phyloP scores from a whole-genome alignment of 2,888 invertebrate species.

The Vanessa cardui region DNA sequence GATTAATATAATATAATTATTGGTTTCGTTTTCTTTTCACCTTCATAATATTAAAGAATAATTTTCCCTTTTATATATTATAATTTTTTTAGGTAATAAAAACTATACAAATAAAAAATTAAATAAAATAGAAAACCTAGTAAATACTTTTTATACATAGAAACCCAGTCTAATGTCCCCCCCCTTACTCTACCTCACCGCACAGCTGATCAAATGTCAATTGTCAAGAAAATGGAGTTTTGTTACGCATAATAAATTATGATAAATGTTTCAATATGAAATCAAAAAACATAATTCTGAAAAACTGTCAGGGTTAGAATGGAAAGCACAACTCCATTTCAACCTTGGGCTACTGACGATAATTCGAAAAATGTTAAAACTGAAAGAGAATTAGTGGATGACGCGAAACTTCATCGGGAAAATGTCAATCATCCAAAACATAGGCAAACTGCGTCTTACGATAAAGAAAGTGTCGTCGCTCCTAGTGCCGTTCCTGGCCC shows the following conservation, averaged over 20 bases:
- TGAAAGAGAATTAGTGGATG: conserved; percentile 78
- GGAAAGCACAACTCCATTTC: conserved; percentile 79
- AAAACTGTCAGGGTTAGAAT: conserved; percentile 71
- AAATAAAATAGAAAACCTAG: no score
- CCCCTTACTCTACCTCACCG: conserved; percentile 67
- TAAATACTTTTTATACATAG: background rate
- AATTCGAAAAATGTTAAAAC: conserved; percentile 77
- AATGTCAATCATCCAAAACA: conserved; percentile 83
- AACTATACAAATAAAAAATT: no score
- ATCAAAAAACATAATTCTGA: conserved; percentile 59
- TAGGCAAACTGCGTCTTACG: conserved; percentile 83
- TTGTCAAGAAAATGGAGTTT: conserved; percentile 83
- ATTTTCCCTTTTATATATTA: no score
- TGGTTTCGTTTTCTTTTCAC: no score
- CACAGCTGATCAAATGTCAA: conserved; percentile 80
- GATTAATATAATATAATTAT: no score
- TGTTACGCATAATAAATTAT: conserved; percentile 77
- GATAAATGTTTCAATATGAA: conserved; percentile 73
- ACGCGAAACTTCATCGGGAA: conserved; percentile 83
- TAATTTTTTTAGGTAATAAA: no score
- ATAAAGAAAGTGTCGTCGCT: conserved; percentile 76
- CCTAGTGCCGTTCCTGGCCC: conserved; percentile 70
- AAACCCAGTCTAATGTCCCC: conserved; percentile 26
- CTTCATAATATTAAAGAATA: no score
- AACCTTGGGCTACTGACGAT: conserved; percentile 78